These are phyloP conservation scores for Hypothenemus hampei DNA, from an alignment of 1,140 invertebrate species.

Conservation along the genomic window DNA sequence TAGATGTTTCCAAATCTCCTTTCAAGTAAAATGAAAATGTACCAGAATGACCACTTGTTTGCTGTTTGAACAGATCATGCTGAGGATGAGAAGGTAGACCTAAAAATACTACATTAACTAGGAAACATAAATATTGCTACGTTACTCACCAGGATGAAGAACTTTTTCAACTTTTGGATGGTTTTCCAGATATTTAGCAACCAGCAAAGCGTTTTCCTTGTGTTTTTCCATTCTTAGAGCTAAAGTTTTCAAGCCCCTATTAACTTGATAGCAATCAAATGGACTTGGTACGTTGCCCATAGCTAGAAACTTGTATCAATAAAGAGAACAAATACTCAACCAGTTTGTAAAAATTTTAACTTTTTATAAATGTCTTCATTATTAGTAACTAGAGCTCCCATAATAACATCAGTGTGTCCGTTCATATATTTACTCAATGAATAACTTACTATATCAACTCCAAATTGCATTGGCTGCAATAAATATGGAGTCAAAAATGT, in stretches of 20 bases:
- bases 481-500: conserved; percentile 96
- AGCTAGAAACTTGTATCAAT: conserved; percentile 50
- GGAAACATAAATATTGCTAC: neutral
- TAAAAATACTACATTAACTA: conserved; percentile 36
- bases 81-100: conserved; percentile 90
- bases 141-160: conserved; percentile 68
- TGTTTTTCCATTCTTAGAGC: conserved; percentile 88
- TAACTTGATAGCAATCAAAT: conserved; percentile 93
- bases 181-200: conserved; percentile 75
- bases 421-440: conserved; percentile 99
- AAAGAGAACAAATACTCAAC: conserved; percentile 46
- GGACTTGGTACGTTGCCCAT: conserved; percentile 91
- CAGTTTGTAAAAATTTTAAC: conserved; percentile 84
- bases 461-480: conserved; percentile 84
- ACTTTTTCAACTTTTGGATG: conserved; percentile 78
- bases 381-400: conserved; percentile 83
- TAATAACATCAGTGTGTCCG: conserved; percentile 95
- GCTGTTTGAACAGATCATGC: conserved; percentile 73
- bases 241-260: conserved; percentile 91
- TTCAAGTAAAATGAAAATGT: conserved; percentile 88
- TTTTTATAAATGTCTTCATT: conserved; percentile 65
- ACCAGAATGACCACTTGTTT: conserved; percentile 87
- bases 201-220: conserved; percentile 67
- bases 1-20: conserved; percentile 63
- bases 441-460: conserved; percentile 89